phyloP scores from a whole-genome alignment of 2,888 invertebrate species.

The Thereva unica region DNA sequence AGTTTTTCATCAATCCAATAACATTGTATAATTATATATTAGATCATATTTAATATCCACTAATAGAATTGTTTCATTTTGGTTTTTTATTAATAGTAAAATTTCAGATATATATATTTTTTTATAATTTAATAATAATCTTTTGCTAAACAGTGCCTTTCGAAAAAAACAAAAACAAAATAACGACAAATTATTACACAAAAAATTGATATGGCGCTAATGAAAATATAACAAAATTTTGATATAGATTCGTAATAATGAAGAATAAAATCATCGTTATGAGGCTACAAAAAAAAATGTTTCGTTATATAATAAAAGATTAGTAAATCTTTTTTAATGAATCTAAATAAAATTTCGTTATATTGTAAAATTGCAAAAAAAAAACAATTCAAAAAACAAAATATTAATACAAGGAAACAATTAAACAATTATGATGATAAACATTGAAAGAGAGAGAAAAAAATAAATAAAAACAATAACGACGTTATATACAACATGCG shows the following conservation, averaged over 20 bases:
- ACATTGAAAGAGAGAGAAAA: constrained; percentile 5
- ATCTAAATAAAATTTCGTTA: no score
- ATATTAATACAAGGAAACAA: constrained; percentile 12
- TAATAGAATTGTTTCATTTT: no score
- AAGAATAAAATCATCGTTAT: no score
- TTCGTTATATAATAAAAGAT: no score
- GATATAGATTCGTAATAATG: no score
- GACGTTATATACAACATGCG: constrained; percentile 33
- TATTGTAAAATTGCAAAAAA: background rate
- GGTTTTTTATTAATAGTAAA: no score
- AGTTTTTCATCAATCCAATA: no score
- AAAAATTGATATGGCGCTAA: background rate
- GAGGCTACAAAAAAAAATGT: no score
- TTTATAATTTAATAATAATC: background rate
- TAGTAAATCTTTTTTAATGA: no score
- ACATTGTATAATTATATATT: no score
- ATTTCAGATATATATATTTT: background rate
- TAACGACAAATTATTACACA: background rate
- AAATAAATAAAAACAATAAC: constrained; percentile 15
- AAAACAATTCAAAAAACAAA: constrained; percentile 2
- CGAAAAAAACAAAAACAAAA: background rate
- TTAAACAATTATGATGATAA: background rate
- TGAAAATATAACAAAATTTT: background rate
- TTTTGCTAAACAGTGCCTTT: background rate
- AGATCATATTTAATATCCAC: no score